Evolutionary conservation across 2,797 vertebrate genomes (phyloP).

Genomic region (Parotocinclus haroldoi): DNA sequence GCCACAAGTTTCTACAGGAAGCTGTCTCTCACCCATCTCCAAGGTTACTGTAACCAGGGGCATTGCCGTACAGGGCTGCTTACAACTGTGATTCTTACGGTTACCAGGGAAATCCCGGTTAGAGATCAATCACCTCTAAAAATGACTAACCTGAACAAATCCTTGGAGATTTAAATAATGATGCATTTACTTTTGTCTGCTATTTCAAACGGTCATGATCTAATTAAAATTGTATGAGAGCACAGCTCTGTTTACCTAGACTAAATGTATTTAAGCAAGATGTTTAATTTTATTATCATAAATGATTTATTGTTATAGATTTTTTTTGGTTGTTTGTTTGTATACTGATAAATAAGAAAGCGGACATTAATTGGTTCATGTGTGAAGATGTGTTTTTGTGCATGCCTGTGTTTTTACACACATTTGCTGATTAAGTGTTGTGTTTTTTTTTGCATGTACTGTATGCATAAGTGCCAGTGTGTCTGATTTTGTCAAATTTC

Average conservation of each 20-base stretch:
- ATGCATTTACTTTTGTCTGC: no score
- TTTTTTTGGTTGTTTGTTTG: no score
- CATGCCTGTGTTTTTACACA: conserved; percentile 12
- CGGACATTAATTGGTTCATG: no score
- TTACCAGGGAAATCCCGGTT: conserved; percentile 49
- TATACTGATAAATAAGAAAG: no score
- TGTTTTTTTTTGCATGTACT: no score
- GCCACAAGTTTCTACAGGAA: conserved; percentile 44
- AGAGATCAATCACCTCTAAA: conserved; percentile 19
- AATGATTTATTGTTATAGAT: no score
- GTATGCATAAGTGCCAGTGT: no score
- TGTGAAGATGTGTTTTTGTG: conserved; percentile 12
- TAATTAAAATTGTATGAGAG: conserved; percentile 16
- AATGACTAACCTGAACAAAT: conserved; percentile 23
- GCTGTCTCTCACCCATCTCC: conserved; percentile 44
- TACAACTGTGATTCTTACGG: conserved; percentile 41
- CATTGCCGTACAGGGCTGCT: conserved; percentile 30
- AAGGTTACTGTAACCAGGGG: conserved; percentile 51
- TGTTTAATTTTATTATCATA: not conserved
- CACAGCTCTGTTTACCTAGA: conserved; percentile 25
- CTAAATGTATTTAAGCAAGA: conserved; percentile 1
- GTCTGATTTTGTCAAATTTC: no score
- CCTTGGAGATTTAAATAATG: not conserved
- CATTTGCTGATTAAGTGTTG: not conserved
- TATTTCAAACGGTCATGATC: no score